phyloP scores from a whole-genome alignment of 2,888 invertebrate species.

The Hypomecis punctinalis region DNA sequence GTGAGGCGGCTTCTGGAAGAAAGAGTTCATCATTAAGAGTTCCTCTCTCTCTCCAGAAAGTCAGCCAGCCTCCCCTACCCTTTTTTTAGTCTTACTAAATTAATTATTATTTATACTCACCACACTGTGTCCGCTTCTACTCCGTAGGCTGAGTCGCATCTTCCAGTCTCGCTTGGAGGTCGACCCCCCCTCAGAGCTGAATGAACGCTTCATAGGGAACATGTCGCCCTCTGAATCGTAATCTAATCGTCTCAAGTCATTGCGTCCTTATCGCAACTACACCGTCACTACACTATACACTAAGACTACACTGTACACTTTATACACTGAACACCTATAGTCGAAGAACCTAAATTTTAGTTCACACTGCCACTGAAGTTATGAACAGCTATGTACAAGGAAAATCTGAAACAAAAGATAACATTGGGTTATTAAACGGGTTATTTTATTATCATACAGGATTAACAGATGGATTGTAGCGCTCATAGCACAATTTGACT shows the following conservation, averaged over 20 bases:
- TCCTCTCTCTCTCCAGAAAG: too few relatives aligned
- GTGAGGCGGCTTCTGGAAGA: too few relatives aligned
- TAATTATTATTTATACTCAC: slow-evolving; percentile 65
- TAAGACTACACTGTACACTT: background rate
- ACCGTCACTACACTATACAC: slow-evolving; percentile 12
- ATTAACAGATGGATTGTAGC: background rate
- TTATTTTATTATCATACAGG: background rate
- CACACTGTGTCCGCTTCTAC: slow-evolving; percentile 87
- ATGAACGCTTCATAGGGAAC: slow-evolving; percentile 87
- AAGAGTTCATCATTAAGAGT: too few relatives aligned
- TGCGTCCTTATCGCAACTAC: slow-evolving; percentile 59
- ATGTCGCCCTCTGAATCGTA: slow-evolving; percentile 45
- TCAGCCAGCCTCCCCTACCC: too few relatives aligned
- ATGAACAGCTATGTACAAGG: background rate
- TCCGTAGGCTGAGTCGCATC: slow-evolving; percentile 89
- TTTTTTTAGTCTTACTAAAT: too few relatives aligned
- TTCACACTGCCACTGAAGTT: slow-evolving; percentile 1
- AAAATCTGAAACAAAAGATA: slow-evolving; percentile 37
- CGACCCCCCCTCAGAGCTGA: slow-evolving; percentile 86
- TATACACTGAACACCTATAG: background rate
- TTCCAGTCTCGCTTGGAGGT: slow-evolving; percentile 89
- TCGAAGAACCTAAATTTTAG: too few relatives aligned
- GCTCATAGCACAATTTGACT: too few relatives aligned
- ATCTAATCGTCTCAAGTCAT: slow-evolving; percentile 49
- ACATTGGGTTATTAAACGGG: background rate